Evolutionary conservation across 2,113 vertebrate species (phyloP).

Genomic region (Xiphorhynchus elegans): DNA sequence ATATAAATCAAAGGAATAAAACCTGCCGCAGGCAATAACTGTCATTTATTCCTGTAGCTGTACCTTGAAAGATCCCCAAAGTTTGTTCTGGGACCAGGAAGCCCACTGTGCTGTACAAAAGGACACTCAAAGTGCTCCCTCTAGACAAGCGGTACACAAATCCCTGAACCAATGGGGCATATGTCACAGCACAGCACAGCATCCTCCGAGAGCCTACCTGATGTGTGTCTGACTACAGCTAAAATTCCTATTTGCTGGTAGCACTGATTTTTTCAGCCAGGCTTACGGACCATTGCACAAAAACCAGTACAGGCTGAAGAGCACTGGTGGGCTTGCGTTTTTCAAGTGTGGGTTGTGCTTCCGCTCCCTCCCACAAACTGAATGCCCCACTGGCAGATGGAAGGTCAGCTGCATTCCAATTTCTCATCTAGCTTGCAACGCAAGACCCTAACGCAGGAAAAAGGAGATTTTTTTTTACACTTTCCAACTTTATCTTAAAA

Average conservation of each 20-base stretch:
- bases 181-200: background rate
- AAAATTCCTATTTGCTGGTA: fast-evolving
- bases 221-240: fast-evolving
- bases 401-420: background rate
- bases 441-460: background rate
- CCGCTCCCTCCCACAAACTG: background rate
- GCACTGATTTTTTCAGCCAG: background rate
- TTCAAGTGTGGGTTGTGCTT: fast-evolving
- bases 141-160: background rate
- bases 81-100: background rate
- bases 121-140: background rate
- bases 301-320: background rate
- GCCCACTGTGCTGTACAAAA: background rate
- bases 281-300: background rate
- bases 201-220: fast-evolving
- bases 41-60: background rate
- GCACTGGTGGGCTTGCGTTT: background rate
- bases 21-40: background rate
- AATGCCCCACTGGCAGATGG: background rate
- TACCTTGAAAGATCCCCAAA: background rate
- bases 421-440: background rate
- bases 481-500: background rate
- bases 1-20: conserved; percentile 12
- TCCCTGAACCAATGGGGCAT: background rate
- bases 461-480: fast-evolving